Conservation (phyloP, 2,888 invertebrate genomes). For the Toxonevra muliebris region DNA sequence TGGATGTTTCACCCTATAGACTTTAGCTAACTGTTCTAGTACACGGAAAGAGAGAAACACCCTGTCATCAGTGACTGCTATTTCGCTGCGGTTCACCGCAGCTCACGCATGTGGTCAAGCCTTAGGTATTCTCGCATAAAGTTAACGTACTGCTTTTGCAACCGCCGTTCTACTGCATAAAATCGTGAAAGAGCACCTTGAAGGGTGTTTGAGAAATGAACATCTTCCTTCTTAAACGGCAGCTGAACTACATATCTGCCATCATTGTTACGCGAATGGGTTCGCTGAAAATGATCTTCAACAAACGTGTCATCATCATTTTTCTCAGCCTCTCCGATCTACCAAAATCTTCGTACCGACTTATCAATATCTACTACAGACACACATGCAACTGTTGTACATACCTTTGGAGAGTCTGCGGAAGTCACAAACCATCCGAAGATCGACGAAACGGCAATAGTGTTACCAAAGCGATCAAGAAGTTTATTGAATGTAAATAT, state of each 20-base stretch:
- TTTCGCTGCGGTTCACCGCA: background rate
- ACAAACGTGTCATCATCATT: background rate
- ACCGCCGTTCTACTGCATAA: conserved; percentile 14
- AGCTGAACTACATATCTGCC: conserved; percentile 13
- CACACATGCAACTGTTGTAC: background rate
- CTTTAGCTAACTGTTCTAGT: background rate
- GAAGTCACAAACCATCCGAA: background rate
- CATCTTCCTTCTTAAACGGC: conserved; percentile 13
- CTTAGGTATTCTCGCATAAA: conserved; percentile 23
- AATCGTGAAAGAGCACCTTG: conserved; percentile 16
- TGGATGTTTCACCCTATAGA: no score
- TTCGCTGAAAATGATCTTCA: background rate
- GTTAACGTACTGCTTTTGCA: conserved; percentile 7
- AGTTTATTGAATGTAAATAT: background rate
- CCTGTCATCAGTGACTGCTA: background rate
- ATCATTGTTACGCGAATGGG: background rate
- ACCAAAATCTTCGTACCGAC: background rate
- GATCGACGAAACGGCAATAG: background rate
- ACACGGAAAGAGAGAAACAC: no score
- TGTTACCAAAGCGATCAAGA: background rate
- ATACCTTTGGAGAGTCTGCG: background rate
- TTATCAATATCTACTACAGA: background rate
- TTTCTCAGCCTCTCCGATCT: background rate
- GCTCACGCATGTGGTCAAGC: conserved; percentile 22
- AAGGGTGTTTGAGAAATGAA: conserved; percentile 9